Conservation (phyloP, 2,113 vertebrate species). For the Thomomys bottae region DNA sequence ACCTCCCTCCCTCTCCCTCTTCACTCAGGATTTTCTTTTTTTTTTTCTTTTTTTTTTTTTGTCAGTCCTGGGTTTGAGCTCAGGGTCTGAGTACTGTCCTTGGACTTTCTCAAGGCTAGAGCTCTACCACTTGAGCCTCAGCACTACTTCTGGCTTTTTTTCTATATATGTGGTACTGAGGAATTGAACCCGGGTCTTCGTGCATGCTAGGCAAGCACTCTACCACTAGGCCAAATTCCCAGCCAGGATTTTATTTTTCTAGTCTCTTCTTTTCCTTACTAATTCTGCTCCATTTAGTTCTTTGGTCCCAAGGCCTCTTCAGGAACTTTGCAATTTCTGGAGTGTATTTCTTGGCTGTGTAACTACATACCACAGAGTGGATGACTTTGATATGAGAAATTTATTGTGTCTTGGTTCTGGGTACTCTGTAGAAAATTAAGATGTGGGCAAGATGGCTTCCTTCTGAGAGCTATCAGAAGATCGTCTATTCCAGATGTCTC, state of each 20-base stretch:
- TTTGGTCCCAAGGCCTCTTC: neutral
- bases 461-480: neutral
- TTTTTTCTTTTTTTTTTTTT: too few relatives aligned
- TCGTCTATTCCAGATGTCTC: neutral
- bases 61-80: too few relatives aligned
- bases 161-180: too few relatives aligned
- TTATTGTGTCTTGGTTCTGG: neutral
- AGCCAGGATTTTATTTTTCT: neutral
- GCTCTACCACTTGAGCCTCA: too few relatives aligned
- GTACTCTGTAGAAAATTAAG: neutral
- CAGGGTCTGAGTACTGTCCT: too few relatives aligned
- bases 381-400: neutral
- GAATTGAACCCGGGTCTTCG: too few relatives aligned
- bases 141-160: too few relatives aligned
- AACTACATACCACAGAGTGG: neutral
- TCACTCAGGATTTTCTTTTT: too few relatives aligned
- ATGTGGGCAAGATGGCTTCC: neutral
- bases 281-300: neutral
- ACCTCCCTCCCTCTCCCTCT: too few relatives aligned
- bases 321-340: neutral
- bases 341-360: neutral
- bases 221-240: too few relatives aligned
- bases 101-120: too few relatives aligned
- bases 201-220: too few relatives aligned
- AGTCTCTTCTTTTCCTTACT: neutral